Base-by-base conservation (phyloP, 2,797 vertebrate genomes). In the Hephaestus fuliginosus region DNA sequence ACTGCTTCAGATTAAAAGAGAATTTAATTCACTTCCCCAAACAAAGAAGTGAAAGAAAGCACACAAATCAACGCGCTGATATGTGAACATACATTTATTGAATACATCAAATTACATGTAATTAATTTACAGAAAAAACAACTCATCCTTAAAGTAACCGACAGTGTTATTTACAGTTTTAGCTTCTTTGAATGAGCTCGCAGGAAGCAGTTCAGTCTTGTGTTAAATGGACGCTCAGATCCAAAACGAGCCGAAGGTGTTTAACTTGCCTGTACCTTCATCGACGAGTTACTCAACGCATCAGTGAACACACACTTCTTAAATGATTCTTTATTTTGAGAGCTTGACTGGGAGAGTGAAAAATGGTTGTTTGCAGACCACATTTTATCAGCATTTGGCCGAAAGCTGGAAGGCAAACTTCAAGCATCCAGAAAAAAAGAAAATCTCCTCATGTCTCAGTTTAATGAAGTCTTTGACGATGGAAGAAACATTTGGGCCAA, bases 41-140 rank as follows among this genome's bases (percentile, higher is more conserved):
- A 55, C 20, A 41, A 48, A 49, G 25, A 25, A 25, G 18, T 39
- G 1, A 51, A n/a, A 55, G 9, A 67, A 30, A 4, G 39, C 30
- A 4, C 12, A 61, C 8, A 74, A 58, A 74, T 49, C 2, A 76
- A 57, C 33, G n/a, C 6, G 0, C 6, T 66, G 51, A 65, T 3
- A 66, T 30, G 4, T 46, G 12, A 5, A 52, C 2, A 41, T 7
- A 10, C 66, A 12, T 82, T 75, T 81, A 76, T 74, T 83, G 39
- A 75, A 55, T 56, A 67, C 44, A 81, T 66, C 49, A 57, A 56
- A 62, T 44, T 0, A 39, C 41, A 71, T 58, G 14, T 13, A 1
- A 70, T 53, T 80, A 44, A 74, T 49, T 39, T 44, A 33, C 77
- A 79, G 44, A 66, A 43, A 33, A 75, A 74, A 48, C 33, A 63